These are phyloP conservation scores for Uropetala carovei DNA, from an alignment of 2,888 invertebrate genomes.

Conservation along the genomic window DNA sequence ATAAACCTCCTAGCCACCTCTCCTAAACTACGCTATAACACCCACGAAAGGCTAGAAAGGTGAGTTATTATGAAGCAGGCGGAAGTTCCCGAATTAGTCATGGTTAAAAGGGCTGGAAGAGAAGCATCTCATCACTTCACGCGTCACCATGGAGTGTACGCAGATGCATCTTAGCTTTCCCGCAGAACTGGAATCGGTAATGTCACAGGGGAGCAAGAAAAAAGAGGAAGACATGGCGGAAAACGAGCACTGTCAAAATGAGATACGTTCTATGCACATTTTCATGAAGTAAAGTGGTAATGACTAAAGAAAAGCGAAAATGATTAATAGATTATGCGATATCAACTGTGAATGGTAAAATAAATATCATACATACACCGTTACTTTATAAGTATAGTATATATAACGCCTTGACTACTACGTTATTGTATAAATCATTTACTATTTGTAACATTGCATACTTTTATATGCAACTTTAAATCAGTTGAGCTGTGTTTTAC, in stretches of 20 bases:
- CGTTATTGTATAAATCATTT: too few relatives aligned
- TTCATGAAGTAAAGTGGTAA: neutral
- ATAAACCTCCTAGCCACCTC: neutral
- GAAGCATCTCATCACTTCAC: conserved; percentile 2
- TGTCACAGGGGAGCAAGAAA: neutral
- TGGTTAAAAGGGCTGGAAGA: neutral
- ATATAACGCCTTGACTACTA: too few relatives aligned
- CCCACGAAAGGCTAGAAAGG: neutral
- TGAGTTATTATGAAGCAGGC: neutral
- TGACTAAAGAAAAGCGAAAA: neutral
- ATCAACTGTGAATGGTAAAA: too few relatives aligned
- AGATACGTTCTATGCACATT: neutral
- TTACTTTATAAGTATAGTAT: too few relatives aligned
- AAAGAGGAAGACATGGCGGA: neutral
- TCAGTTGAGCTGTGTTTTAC: too few relatives aligned
- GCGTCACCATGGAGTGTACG: neutral
- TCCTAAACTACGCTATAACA: neutral
- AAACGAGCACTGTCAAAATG: neutral
- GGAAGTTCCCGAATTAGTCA: neutral
- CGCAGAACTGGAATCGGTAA: neutral
- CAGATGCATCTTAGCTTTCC: neutral
- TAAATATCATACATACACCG: too few relatives aligned
- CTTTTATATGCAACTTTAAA: too few relatives aligned
- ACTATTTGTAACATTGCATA: too few relatives aligned
- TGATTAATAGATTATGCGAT: too few relatives aligned